phyloP scores from a whole-genome alignment of 2,113 vertebrate species.

The Phylloscopus trochiloides region DNA sequence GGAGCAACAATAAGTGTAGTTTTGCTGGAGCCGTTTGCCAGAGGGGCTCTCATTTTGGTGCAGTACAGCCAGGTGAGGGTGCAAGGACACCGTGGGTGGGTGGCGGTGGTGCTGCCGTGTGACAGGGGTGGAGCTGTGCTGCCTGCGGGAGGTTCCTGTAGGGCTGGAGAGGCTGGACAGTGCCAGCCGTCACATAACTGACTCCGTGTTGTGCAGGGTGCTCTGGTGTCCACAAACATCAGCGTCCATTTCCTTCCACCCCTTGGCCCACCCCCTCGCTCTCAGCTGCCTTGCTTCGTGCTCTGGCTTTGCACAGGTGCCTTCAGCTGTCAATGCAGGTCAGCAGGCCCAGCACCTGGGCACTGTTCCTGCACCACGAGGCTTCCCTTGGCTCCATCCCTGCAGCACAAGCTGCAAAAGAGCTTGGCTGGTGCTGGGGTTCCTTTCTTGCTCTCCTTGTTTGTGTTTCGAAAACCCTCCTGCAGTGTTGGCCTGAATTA shows the following conservation, averaged over 20 bases:
- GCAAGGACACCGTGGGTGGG: rapidly evolving
- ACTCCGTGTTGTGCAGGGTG: neutral
- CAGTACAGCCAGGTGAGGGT: neutral
- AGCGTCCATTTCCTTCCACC: neutral
- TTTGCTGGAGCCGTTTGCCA: neutral
- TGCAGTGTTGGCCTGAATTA: neutral
- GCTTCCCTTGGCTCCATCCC: neutral
- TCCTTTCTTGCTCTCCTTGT: neutral
- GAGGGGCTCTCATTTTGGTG: neutral
- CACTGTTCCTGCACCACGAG: neutral
- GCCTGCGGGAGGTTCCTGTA: neutral
- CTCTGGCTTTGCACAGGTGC: neutral
- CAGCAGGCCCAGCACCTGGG: neutral
- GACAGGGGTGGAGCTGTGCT: neutral
- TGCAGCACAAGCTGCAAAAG: neutral
- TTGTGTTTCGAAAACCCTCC: neutral
- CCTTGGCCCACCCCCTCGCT: neutral
- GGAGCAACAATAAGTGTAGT: neutral
- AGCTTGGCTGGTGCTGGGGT: neutral
- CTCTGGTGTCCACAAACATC: neutral
- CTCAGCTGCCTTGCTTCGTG: neutral
- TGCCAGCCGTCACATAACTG: neutral
- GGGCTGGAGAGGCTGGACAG: neutral
- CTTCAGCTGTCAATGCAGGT: neutral
- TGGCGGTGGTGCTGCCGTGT: neutral